Evolutionary conservation across 2,113 vertebrate species (phyloP), one percentile per base, ranked within the genome.

Genomic region (Amblyornis subalaris): DNA sequence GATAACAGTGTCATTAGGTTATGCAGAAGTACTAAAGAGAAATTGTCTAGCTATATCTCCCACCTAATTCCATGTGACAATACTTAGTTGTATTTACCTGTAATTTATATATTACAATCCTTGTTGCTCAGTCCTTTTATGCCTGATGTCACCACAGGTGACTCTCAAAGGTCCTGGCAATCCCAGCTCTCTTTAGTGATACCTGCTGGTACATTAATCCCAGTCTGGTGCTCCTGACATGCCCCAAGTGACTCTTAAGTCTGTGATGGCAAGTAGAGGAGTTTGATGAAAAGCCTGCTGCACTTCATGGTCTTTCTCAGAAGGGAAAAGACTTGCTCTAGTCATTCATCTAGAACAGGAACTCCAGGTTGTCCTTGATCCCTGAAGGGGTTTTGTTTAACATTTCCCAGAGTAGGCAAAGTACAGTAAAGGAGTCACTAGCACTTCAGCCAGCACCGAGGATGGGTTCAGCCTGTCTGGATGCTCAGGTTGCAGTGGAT

Each of bases 221-320:
- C 1, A 4, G 14, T 25, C 60, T 73, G 42, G 42, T 24, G 10
- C 33, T 65, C 14, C 62, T 73, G 67, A 50, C 0, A 0, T 21
- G 14, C 45, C 51, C 4, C 31, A n/a, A 18, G 40, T 31, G 29
- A 45, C 19, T 42, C 31, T 26, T 29, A n/a, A 26, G 9, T 44
- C 29, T 31, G n/a, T 33, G 42, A 40, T 21, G 36, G 48, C 42
- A 69, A 36, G 13, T 16, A 16, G 60, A 92, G 51, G 26, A 66
- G 29, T 40, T 42, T 55, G 51, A 14, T 45, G 51, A 60, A 36
- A 84, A 74, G n/a, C 14, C 51, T 86, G 15, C 38, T 67, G 54
- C n/a, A 24, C 10, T 51, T 50, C 14, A 6, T 11, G 20, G 22
- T 6, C 28, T 61, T 64, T 71, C 58, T 36, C 23, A 80, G 76